These are phyloP conservation scores for Thermophis baileyi DNA, from an alignment of 2,113 vertebrate genomes.

Conservation along the genomic window DNA sequence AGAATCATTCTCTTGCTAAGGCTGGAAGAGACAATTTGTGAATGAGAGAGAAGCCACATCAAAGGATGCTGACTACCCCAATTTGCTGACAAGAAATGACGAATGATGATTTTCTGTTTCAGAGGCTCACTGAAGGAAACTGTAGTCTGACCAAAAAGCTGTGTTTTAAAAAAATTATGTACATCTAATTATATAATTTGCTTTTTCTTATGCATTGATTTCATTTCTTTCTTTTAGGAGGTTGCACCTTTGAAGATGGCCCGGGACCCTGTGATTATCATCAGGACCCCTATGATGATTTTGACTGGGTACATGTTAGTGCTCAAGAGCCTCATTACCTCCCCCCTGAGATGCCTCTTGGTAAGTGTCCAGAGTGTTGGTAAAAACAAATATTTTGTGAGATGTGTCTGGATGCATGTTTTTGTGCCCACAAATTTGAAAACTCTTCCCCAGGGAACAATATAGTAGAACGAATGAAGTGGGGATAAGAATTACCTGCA, in stretches of 20 bases:
- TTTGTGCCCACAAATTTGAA: not conserved
- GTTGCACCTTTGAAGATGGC: constrained; percentile 91
- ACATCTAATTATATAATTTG: constrained; percentile 13
- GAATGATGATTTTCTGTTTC: not conserved
- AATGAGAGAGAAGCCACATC: not conserved
- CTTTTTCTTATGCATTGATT: not conserved
- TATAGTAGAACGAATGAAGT: not conserved
- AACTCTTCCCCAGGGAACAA: not conserved
- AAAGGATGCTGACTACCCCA: not conserved
- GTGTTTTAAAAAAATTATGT: not conserved
- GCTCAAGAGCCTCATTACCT: constrained; percentile 89
- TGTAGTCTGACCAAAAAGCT: not conserved
- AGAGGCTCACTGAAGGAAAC: not conserved
- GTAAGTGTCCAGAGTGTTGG: constrained; percentile 65
- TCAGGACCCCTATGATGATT: constrained; percentile 93
- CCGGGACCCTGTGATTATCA: constrained; percentile 93
- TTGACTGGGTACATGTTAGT: constrained; percentile 95
- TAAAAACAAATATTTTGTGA: not conserved
- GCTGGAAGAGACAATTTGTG: not conserved
- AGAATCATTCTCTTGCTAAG: not conserved
- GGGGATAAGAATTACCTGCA: not conserved
- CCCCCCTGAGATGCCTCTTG: constrained; percentile 90
- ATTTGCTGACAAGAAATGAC: not conserved
- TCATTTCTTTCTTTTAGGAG: constrained; percentile 72
- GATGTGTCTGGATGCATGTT: not conserved